Conservation (phyloP, 2,888 invertebrate species). For the Drosophila nigritarsus region DNA sequence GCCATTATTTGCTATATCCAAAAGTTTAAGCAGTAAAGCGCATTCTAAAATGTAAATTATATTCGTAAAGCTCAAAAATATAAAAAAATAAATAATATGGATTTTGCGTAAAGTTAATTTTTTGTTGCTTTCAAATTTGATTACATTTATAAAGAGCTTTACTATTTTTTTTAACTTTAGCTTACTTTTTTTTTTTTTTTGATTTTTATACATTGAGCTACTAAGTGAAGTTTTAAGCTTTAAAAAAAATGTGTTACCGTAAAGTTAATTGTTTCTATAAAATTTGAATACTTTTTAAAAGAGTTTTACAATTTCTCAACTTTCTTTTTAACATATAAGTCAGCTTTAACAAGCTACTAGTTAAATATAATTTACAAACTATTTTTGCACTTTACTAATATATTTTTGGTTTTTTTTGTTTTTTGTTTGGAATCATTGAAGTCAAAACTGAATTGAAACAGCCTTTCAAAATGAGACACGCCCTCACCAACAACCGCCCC, state of each 20-base stretch:
- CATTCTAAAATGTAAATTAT: slow-evolving; percentile 5
- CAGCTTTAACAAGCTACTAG: neutral
- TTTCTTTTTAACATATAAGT: neutral
- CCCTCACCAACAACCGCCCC: slow-evolving; percentile 40
- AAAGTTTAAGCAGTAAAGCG: slow-evolving; percentile 18
- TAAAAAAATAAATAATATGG: neutral
- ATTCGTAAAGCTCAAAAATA: neutral
- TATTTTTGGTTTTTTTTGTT: neutral
- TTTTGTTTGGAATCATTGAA: slow-evolving; percentile 4
- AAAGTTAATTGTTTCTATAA: neutral
- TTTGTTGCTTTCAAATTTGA: too few species aligned
- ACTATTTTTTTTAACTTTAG: neutral
- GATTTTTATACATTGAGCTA: neutral
- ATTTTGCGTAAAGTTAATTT: neutral
- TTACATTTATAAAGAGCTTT: neutral
- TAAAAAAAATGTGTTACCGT: neutral
- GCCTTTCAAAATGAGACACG: slow-evolving; percentile 19
- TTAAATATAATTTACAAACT: slow-evolving; percentile 1
- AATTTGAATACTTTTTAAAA: neutral
- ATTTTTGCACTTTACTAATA: slow-evolving; percentile 37
- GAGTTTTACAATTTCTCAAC: neutral
- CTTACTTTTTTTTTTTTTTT: neutral
- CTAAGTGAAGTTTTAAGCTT: neutral
- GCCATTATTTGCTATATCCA: slow-evolving; percentile 11
- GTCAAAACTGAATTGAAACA: slow-evolving; percentile 25